Conservation (phyloP, 2,113 vertebrate species). For the Typhlomys cinereus region DNA sequence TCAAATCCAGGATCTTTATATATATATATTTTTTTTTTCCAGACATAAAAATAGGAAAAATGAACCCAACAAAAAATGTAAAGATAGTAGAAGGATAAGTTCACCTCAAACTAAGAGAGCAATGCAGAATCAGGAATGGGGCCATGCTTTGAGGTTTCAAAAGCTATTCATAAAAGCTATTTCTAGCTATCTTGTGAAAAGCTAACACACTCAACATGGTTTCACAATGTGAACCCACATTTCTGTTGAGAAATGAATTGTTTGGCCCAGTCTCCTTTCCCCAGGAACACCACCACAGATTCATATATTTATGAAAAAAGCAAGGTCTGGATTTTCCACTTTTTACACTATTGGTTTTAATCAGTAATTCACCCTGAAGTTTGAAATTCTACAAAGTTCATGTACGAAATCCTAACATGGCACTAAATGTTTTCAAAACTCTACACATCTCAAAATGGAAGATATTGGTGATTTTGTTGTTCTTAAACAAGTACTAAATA, state of each 20-base stretch:
- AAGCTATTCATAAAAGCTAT: conserved; percentile 17
- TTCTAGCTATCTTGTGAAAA: conserved; percentile 32
- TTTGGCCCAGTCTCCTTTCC: conserved; percentile 77
- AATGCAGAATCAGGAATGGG: conserved; percentile 43
- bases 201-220: conserved; percentile 32
- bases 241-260: conserved; percentile 71
- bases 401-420: conserved; percentile 95
- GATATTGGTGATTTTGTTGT: conserved; percentile 99
- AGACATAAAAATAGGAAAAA: conserved; percentile 49
- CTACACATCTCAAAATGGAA: conserved; percentile 99
- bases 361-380: conserved; percentile 84
- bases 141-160: conserved; percentile 40
- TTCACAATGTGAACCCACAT: conserved; percentile 68
- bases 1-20: too few relatives aligned
- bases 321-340: conserved; percentile 58
- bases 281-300: conserved; percentile 85
- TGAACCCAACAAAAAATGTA: conserved; percentile 34
- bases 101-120: conserved; percentile 30
- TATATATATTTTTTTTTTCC: too few relatives aligned
- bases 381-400: conserved; percentile 95
- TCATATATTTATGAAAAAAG: conserved; percentile 76
- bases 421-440: conserved; percentile 98
- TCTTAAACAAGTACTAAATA: conserved; percentile 99
- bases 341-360: conserved; percentile 83
- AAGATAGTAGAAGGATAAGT: conserved; percentile 30